A percentile compares a stretch with the other conserved stretches of the same genome.
Conservation (phyloP, 2,797 vertebrate species). For the Gymnoscopelus braueri region DNA sequence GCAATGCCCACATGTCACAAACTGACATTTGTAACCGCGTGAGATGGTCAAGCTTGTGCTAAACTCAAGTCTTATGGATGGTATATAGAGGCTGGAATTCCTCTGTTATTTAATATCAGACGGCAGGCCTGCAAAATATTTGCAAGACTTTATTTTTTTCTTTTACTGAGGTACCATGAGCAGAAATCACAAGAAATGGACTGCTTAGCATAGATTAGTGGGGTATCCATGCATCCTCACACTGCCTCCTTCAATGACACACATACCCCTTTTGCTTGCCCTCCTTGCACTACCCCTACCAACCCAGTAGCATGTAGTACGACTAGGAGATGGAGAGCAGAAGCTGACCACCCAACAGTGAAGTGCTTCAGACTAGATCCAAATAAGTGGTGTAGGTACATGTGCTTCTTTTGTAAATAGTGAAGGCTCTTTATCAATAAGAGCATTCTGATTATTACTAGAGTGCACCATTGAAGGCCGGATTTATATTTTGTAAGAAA, state of each 20-base stretch:
- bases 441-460: slow-evolving; percentile 73
- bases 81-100: slow-evolving; percentile 59
- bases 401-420: slow-evolving; percentile 85
- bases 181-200: neutral
- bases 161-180: slow-evolving; percentile 44
- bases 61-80: slow-evolving; percentile 38
- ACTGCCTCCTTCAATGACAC: slow-evolving; percentile 12
- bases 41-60: slow-evolving; percentile 35
- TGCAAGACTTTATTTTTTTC: slow-evolving; percentile 32
- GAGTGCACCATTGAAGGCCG: slow-evolving; percentile 73
- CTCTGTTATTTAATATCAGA: slow-evolving; percentile 36
- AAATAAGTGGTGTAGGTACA: slow-evolving; percentile 11
- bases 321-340: slow-evolving; percentile 14
- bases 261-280: slow-evolving; percentile 25
- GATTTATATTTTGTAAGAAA: slow-evolving; percentile 79
- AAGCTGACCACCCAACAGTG: slow-evolving; percentile 6
- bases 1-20: slow-evolving; percentile 18
- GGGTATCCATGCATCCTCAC: slow-evolving; percentile 32
- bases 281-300: slow-evolving; percentile 24
- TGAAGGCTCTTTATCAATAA: slow-evolving; percentile 78
- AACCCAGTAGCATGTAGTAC: slow-evolving; percentile 29
- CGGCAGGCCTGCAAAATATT: slow-evolving; percentile 39
- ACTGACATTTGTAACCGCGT: no score
- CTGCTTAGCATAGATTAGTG: slow-evolving; percentile 17
- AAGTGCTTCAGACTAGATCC: slow-evolving; percentile 25